A percentile compares a stretch with the other conserved stretches of the same genome.
Evolutionary conservation across 2,888 invertebrate species (phyloP).

Genomic region (Entomobrya proxima): DNA sequence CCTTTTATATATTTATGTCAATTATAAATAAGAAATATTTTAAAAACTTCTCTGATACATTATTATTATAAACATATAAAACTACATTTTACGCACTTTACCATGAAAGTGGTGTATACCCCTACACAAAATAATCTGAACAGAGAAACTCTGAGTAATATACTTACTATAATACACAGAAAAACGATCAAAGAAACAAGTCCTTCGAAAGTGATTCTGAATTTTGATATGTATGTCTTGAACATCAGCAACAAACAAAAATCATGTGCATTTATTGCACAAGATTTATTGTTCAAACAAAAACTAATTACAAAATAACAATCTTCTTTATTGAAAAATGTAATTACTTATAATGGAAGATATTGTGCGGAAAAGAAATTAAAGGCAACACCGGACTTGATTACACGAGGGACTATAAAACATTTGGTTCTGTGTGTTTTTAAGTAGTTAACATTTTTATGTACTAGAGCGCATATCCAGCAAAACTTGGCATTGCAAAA

Average conservation of each 20-base stretch:
- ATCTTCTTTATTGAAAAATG: too few species aligned
- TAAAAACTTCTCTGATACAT: constrained; percentile 26
- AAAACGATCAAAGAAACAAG: background rate
- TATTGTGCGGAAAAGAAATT: background rate
- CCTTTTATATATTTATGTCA: constrained; percentile 52
- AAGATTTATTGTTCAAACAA: background rate
- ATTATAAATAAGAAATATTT: constrained; percentile 18
- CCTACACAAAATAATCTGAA: background rate
- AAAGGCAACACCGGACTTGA: constrained; percentile 48
- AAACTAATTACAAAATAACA: too few species aligned
- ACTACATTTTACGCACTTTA: background rate
- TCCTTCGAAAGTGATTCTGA: background rate
- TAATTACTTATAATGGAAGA: background rate
- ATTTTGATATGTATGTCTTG: background rate
- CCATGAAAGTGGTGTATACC: constrained; percentile 9
- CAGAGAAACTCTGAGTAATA: constrained; percentile 2
- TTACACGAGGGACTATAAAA: constrained; percentile 36
- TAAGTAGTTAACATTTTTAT: too few species aligned
- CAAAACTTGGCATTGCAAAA: too few species aligned
- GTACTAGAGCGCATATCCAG: too few species aligned
- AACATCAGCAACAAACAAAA: background rate
- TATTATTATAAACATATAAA: too few species aligned
- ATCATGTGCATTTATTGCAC: background rate
- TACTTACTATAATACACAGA: background rate
- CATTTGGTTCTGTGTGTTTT: too few species aligned